A percentile compares a stretch with the other conserved stretches of the same genome.
phyloP scores from a whole-genome alignment of 2,113 vertebrate genomes.

The Forbesichthys agassizii region DNA sequence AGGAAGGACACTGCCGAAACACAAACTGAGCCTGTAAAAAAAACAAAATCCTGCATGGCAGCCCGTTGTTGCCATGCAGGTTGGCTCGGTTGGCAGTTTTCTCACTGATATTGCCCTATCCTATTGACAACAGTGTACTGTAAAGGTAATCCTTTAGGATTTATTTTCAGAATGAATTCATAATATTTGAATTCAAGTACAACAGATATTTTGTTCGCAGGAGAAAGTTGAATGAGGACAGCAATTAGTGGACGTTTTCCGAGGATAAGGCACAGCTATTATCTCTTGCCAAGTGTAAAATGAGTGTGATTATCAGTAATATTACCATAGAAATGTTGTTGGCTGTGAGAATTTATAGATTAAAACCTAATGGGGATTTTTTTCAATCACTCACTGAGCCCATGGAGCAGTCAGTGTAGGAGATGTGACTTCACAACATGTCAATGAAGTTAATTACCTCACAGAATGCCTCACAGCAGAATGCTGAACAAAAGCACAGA shows the following conservation, averaged over 20 bases:
- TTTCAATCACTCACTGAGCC: constrained; percentile 61
- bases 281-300: constrained; percentile 68
- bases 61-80: too few relatives aligned
- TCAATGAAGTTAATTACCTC: constrained; percentile 66
- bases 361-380: constrained; percentile 52
- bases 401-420: constrained; percentile 31
- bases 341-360: constrained; percentile 53
- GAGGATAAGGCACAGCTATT: constrained; percentile 36
- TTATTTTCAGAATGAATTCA: constrained; percentile 19
- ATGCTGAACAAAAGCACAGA: constrained; percentile 46
- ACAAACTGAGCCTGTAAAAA: background rate
- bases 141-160: constrained; percentile 31
- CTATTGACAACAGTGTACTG: background rate
- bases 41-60: too few relatives aligned
- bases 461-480: constrained; percentile 45
- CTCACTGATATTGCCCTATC: background rate
- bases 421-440: constrained; percentile 56
- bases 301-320: constrained; percentile 57
- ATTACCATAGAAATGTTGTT: constrained; percentile 43
- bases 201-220: constrained; percentile 43
- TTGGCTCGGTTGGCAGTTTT: background rate
- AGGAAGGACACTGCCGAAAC: background rate
- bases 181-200: constrained; percentile 11
- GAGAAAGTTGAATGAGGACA: constrained; percentile 31
- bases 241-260: constrained; percentile 48